These are phyloP conservation scores for Venustaconcha ellipsiformis DNA, from an alignment of 1,140 invertebrate species.

Conservation along the genomic window DNA sequence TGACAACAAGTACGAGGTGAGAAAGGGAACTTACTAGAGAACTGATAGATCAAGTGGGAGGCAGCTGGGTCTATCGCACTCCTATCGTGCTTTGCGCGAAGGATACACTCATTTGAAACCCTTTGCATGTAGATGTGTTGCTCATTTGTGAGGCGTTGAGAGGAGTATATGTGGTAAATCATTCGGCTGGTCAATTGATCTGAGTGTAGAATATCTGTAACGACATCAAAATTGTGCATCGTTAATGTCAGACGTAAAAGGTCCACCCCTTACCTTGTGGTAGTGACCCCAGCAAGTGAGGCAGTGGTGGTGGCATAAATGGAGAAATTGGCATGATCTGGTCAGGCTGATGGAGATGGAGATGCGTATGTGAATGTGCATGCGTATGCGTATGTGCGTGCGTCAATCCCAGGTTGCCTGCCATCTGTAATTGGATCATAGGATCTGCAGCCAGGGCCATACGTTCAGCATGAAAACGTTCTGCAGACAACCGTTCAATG, in stretches of 20 bases:
- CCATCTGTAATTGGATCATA: conserved; percentile 87
- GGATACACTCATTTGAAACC: conserved; percentile 59
- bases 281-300: conserved; percentile 63
- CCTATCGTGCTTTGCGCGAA: conserved; percentile 54
- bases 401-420: conserved; percentile 79
- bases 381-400: conserved; percentile 87
- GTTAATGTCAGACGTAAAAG: conserved; percentile 2
- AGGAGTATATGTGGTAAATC: conserved; percentile 63
- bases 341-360: conserved; percentile 82
- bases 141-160: conserved; percentile 62
- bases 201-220: conserved; percentile 59
- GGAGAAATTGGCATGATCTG: conserved; percentile 78
- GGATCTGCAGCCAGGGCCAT: conserved; percentile 80
- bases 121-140: conserved; percentile 64
- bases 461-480: conserved; percentile 75
- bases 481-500: conserved; percentile 65
- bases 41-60: conserved; percentile 65
- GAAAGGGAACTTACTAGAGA: conserved; percentile 61
- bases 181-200: conserved; percentile 61
- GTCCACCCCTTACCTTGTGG: conserved; percentile 44
- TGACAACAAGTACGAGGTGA: too few species aligned
- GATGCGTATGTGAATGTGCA: conserved; percentile 80
- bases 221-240: conserved; percentile 20
- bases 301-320: conserved; percentile 72
- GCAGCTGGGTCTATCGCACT: conserved; percentile 50